Base-by-base conservation (phyloP, 2,888 invertebrate genomes). In the Yponomeuta sedellus region DNA sequence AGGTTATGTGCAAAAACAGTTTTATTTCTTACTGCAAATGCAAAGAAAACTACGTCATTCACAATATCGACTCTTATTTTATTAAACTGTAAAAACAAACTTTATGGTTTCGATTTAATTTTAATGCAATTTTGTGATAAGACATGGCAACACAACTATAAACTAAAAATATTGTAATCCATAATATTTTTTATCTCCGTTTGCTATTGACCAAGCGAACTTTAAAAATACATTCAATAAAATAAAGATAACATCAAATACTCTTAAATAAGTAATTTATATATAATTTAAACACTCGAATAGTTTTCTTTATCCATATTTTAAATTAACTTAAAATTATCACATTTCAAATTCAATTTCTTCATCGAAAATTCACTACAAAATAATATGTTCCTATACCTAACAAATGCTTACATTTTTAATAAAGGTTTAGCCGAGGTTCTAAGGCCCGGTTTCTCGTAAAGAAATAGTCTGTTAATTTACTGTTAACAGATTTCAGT, bases 311-410 rank as follows among this genome's bases (percentile, higher is more conserved):
- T 11, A 20, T 59, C 25, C 20, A 25, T 20, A 16, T 22, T 59
- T 59, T 22, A 20, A 59, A 19, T 11, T 22, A 59, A 59, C 59
- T 59, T 59, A 22, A 59, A 59, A 22, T 59, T 59, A 22, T 59
- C 25, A 25, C 22, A 22, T 20, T 22, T 22, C 20, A 25, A 19
- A 22, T 59, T 59, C 12, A 20, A 59, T 0, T 11, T 59, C 22
- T 59, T 59, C 10, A 4, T 20, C 59, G 16, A 59, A 59, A 19
- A 20, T 22, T 59, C 59, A 59, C 59, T 59, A 22, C 20, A 59
- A 20, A 20, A 59, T 59, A 25, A 19, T 19, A 20, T 11, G n/a
- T 16, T 52, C 12, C 44, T 52, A 52, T 16, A 52, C 12, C 16
- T 52, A 52, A 16, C 34, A 52, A 52, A 52, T 52, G 44, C 44